Percentiles rank a stretch among this genome's conserved stretches.
These are phyloP conservation scores for Mactra quadrangularis DNA, from an alignment of 1,140 invertebrate genomes.

Conservation along the genomic window DNA sequence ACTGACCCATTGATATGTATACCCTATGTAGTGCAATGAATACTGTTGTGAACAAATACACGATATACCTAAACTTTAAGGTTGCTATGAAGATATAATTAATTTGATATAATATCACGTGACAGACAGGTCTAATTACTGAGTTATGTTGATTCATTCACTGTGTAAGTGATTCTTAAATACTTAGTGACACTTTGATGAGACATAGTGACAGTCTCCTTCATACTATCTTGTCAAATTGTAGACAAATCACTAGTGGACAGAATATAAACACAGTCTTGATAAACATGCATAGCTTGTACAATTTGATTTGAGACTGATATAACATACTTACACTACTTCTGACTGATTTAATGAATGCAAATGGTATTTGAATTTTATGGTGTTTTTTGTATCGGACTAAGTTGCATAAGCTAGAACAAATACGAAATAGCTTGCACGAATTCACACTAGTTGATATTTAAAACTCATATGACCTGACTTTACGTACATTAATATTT, in stretches of 20 bases:
- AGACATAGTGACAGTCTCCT: background rate
- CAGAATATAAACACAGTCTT: background rate
- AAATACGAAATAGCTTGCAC: no score
- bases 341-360: background rate
- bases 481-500: no score
- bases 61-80: no score
- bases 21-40: no score
- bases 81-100: background rate
- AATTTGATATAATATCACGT: background rate
- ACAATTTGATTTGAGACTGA: background rate
- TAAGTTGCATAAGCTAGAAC: no score
- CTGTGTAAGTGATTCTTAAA: conserved; percentile 34
- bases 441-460: no score
- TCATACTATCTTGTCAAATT: no score
- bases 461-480: no score
- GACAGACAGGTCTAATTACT: conserved; percentile 4
- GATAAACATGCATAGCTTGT: background rate
- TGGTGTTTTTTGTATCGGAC: background rate
- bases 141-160: conserved; percentile 30
- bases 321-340: background rate
- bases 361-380: background rate
- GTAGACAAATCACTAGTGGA: no score
- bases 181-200: conserved; percentile 30
- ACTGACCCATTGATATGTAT: no score
- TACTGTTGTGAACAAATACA: no score